phyloP scores from a whole-genome alignment of 2,888 invertebrate species.

The Tiphia femorata region DNA sequence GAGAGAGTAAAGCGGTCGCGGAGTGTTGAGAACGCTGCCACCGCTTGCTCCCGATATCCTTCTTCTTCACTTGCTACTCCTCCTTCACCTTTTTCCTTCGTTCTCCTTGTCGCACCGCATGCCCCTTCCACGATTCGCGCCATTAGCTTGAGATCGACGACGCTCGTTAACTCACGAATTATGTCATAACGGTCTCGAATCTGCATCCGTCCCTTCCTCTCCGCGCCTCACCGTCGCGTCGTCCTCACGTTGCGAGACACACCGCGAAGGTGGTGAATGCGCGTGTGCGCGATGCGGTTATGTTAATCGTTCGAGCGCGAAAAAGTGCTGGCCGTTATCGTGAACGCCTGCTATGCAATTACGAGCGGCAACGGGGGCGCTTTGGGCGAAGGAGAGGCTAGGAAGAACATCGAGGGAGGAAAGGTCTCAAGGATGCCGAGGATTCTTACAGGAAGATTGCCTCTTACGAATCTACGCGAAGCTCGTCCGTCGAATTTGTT shows the following conservation, averaged over 20 bases:
- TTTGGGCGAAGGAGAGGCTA: too few species aligned
- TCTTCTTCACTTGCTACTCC: neutral
- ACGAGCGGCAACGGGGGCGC: too few species aligned
- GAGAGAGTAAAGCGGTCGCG: too few species aligned
- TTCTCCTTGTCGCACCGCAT: too few species aligned
- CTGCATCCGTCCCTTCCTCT: constrained; percentile 6
- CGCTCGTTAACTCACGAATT: constrained; percentile 33
- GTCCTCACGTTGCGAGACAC: neutral
- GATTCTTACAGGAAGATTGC: too few species aligned
- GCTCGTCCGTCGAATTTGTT: too few species aligned
- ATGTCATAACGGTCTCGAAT: constrained; percentile 44
- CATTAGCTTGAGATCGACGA: constrained; percentile 5
- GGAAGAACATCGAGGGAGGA: too few species aligned
- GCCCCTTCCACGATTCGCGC: neutral
- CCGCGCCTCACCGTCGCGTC: constrained; percentile 1
- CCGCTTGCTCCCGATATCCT: neutral
- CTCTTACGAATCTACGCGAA: too few species aligned
- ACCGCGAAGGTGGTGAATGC: too few species aligned
- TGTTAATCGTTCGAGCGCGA: neutral
- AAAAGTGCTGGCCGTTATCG: neutral
- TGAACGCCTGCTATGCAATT: neutral
- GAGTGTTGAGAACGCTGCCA: neutral
- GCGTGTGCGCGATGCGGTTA: neutral
- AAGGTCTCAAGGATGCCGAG: too few species aligned
- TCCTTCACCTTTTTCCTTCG: neutral